Percentiles rank a stretch among this genome's conserved stretches.
Evolutionary conservation across 2,113 vertebrate species (phyloP).

Genomic region (Blennius ocellaris): DNA sequence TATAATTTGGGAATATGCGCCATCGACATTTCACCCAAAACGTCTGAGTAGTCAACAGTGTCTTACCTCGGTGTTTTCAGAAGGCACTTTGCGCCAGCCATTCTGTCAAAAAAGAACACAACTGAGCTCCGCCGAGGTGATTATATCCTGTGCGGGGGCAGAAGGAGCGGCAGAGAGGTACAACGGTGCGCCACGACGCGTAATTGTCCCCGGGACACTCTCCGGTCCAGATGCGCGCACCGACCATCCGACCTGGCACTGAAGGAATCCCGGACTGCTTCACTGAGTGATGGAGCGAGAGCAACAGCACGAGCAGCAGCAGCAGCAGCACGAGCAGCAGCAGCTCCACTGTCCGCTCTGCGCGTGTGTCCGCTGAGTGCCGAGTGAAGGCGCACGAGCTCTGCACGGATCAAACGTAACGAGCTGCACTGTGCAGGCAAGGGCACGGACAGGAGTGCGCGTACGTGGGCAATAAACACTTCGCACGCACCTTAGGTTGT

Average conservation of each 20-base stretch:
- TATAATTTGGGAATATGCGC: conserved; percentile 10
- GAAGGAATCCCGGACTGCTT: conserved; percentile 60
- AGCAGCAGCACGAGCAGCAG: conserved; percentile 22
- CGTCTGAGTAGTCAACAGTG: not conserved
- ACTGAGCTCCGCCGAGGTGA: conserved; percentile 30
- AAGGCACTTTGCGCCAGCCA: conserved; percentile 81
- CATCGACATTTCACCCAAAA: not conserved
- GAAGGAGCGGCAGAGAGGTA: conserved; percentile 6
- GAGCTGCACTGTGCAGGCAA: conserved; percentile 57
- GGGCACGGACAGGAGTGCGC: conserved; percentile 25
- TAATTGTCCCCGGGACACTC: conserved; percentile 61
- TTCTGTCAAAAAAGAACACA: conserved; percentile 54
- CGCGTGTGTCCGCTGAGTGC: conserved; percentile 35
- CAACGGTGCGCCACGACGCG: conserved; percentile 47
- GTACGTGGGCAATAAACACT: conserved; percentile 22
- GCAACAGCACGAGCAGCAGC: not conserved
- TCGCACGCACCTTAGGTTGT: too few relatives aligned
- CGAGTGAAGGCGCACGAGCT: conserved; percentile 38
- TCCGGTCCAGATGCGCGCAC: conserved; percentile 67
- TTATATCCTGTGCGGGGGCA: conserved; percentile 45
- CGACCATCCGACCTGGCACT: conserved; percentile 41
- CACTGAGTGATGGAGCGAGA: conserved; percentile 21
- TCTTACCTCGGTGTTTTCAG: conserved; percentile 80
- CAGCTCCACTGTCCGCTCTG: conserved; percentile 41
- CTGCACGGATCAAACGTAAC: conserved; percentile 50